Evolutionary conservation across 2,888 invertebrate species (phyloP), one percentile per base, ranked within the genome.

Genomic region (Lithosia quadra): DNA sequence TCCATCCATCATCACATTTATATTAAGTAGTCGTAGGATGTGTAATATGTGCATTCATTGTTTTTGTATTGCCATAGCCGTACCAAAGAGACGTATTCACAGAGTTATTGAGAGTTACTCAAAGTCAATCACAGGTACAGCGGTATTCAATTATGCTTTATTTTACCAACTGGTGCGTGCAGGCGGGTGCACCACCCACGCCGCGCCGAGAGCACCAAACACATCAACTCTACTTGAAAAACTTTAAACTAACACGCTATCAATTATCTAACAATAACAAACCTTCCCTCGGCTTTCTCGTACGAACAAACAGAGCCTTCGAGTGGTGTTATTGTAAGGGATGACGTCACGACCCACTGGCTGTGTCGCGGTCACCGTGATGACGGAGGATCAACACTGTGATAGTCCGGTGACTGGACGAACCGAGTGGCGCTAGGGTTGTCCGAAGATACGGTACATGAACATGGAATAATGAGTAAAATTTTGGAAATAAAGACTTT

Each of bases 261-360:
- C 70, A 67, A 70, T 70, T 70, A 70, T 70, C 66, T 60, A 63
- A 21, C 58, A 69, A 69, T 69, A 69, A 69, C 69, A 69, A 65
- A 53, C 58, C 57, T 62, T 55, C 36, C 39, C 24, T 21, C 18
- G 21, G 64, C 69, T 65, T 24, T 69, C 62, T 34, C 64, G 56
- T 21, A 28, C 24, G 56, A 60, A 58, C 66, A 67, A 67, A 70
- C 66, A 67, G 53, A 24, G 60, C 21, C 43, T 24, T 67, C 56
- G 56, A 57, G 39, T 59, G 36, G 60, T 61, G 59, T 67, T 69
- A 55, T 69, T 64, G 69, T 65, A 61, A 55, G 65, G 33, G 66
- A 36, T 69, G 69, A 69, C 65, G 69, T 66, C 69, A 66, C 69
- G 61, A 24, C 18, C 9, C 33, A 63, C 58, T 62, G 18, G 28